Percentiles rank a stretch among this genome's conserved stretches.
phyloP scores from a whole-genome alignment of 1,140 invertebrate genomes.

The Bradysia coprophila region DNA sequence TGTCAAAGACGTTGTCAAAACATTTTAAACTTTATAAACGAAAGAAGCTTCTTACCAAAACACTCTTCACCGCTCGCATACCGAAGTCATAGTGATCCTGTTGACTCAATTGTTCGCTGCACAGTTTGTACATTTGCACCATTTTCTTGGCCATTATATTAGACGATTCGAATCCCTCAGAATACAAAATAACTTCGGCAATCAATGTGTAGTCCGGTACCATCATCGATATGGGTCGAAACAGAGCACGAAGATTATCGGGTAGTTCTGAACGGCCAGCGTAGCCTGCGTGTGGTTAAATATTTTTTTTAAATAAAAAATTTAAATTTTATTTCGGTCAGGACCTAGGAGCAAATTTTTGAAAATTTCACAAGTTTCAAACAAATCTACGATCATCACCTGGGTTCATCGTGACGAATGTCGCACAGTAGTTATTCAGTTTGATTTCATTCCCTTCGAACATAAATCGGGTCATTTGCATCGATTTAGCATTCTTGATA shows the following conservation, averaged over 20 bases:
- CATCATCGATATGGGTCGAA: slow-evolving; percentile 84
- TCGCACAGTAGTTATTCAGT: slow-evolving; percentile 64
- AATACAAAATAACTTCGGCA: slow-evolving; percentile 82
- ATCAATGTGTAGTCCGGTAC: slow-evolving; percentile 83
- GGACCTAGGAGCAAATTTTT: too few species aligned
- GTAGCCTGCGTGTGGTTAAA: too few species aligned
- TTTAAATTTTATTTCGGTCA: too few species aligned
- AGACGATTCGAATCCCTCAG: slow-evolving; percentile 78
- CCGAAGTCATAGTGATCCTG: slow-evolving; percentile 90
- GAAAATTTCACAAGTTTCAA: too few species aligned
- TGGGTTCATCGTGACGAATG: slow-evolving; percentile 84
- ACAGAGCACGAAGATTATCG: slow-evolving; percentile 69
- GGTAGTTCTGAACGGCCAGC: slow-evolving; percentile 71
- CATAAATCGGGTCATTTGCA: slow-evolving; percentile 44
- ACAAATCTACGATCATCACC: not conserved
- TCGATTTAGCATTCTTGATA: slow-evolving; percentile 54
- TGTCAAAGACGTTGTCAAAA: slow-evolving; percentile 30
- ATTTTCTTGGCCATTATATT: slow-evolving; percentile 75
- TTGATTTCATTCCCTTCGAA: slow-evolving; percentile 83
- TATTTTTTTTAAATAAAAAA: too few species aligned
- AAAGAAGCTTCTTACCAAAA: slow-evolving; percentile 32
- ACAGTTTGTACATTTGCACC: slow-evolving; percentile 81
- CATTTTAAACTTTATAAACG: not conserved
- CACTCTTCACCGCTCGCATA: slow-evolving; percentile 57
- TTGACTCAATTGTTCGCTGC: slow-evolving; percentile 79